Conservation (phyloP, 2,113 vertebrate species). For the Vimba vimba region DNA sequence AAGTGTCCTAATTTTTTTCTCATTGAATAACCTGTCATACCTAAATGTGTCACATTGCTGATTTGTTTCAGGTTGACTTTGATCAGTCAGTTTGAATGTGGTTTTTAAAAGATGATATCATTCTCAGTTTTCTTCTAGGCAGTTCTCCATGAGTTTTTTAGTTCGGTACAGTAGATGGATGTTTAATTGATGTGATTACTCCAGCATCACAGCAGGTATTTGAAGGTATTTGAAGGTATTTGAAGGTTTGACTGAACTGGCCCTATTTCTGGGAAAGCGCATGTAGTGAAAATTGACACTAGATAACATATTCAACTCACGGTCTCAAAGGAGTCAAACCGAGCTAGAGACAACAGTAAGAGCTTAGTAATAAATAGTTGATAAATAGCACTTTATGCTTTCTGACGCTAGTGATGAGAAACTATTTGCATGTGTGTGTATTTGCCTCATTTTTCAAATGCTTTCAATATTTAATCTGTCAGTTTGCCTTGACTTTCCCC, state of each 20-base stretch:
- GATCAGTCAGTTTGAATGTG: not conserved
- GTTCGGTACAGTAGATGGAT: not conserved
- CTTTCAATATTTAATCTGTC: conserved; percentile 14
- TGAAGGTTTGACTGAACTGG: conserved; percentile 27
- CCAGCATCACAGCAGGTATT: conserved; percentile 24
- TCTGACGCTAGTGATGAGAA: not conserved
- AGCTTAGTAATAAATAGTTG: conserved; percentile 35
- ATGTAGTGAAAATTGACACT: conserved; percentile 17
- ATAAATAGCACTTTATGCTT: conserved; percentile 29
- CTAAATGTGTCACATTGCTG: not conserved
- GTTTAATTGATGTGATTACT: conserved; percentile 27
- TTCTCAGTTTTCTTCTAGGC: not conserved
- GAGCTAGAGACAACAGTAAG: conserved; percentile 19
- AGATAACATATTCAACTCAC: conserved; percentile 26
- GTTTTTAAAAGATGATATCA: not conserved
- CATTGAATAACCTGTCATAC: not conserved
- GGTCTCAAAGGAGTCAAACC: conserved; percentile 7
- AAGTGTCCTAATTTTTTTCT: not conserved
- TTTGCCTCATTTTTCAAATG: conserved; percentile 23
- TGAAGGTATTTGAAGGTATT: conserved; percentile 34
- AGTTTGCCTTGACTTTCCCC: not conserved
- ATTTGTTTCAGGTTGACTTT: conserved; percentile 29
- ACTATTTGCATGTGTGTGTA: conserved; percentile 13
- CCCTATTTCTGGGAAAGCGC: conserved; percentile 12
- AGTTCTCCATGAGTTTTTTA: conserved; percentile 3